A percentile compares a stretch with the other conserved stretches of the same genome.
These are phyloP conservation scores for Bombus pascuorum DNA, from an alignment of 1,140 invertebrate genomes.

Conservation along the genomic window DNA sequence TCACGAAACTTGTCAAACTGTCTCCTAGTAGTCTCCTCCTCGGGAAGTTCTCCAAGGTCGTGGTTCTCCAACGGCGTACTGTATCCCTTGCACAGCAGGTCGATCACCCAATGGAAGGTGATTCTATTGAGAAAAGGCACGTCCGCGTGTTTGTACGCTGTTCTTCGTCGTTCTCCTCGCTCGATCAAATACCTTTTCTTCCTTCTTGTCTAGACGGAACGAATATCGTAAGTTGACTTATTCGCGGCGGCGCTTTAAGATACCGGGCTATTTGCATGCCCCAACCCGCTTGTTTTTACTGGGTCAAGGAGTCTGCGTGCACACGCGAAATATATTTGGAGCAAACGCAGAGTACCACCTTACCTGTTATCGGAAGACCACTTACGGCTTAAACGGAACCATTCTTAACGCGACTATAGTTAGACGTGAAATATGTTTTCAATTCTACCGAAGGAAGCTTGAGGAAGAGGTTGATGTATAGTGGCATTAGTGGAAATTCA, in stretches of 20 bases:
- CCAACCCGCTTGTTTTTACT: slow-evolving; percentile 4
- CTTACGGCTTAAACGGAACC: background rate
- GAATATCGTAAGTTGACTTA: slow-evolving; percentile 26
- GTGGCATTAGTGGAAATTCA: background rate
- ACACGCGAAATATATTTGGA: slow-evolving; percentile 30
- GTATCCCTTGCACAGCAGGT: slow-evolving; percentile 87
- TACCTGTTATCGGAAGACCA: background rate
- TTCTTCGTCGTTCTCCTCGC: slow-evolving; percentile 27
- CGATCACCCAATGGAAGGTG: slow-evolving; percentile 90
- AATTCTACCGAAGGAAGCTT: background rate
- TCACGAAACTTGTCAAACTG: slow-evolving; percentile 83
- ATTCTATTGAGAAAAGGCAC: slow-evolving; percentile 81
- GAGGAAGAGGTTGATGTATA: background rate
- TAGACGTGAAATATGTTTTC: slow-evolving; percentile 7
- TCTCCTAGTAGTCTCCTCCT: slow-evolving; percentile 83
- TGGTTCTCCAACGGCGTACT: slow-evolving; percentile 86
- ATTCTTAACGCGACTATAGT: slow-evolving; percentile 10
- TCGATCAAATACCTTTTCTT: slow-evolving; percentile 59
- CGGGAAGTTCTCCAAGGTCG: slow-evolving; percentile 88
- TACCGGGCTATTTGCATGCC: background rate
- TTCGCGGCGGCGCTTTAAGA: background rate
- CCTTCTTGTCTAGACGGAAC: slow-evolving; percentile 59
- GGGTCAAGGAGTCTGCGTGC: slow-evolving; percentile 27
- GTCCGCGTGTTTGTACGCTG: slow-evolving; percentile 63
- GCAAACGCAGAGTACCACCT: background rate